Conservation (phyloP, 2,888 invertebrate genomes). For the Leptopterna dolabrata region DNA sequence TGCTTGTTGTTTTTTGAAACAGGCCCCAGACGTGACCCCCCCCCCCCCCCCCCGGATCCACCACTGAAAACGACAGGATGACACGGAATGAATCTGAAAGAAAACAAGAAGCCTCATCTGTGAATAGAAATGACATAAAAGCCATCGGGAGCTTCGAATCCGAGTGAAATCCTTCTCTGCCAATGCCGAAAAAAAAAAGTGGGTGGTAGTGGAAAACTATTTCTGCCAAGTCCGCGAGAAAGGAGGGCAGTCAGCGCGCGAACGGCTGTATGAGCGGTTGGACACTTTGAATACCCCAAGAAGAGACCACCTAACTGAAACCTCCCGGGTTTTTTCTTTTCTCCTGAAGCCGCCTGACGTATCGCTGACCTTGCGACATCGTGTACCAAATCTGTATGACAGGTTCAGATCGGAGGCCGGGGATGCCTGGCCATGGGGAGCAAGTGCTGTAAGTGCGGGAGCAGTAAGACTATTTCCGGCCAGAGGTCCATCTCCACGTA, state of each 20-base stretch:
- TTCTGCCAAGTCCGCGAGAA: slow-evolving; percentile 42
- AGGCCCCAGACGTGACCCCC: no score
- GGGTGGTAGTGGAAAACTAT: slow-evolving; percentile 38
- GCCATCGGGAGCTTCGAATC: not conserved
- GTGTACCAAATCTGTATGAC: not conserved
- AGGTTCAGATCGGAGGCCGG: not conserved
- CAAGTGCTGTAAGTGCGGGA: slow-evolving; percentile 72
- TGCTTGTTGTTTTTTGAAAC: no score
- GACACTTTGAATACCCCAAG: not conserved
- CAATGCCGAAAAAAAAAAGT: slow-evolving; percentile 43
- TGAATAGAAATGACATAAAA: slow-evolving; percentile 1
- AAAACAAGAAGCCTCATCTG: not conserved
- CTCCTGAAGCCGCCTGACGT: not conserved
- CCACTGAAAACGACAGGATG: no score
- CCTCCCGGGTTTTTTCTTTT: not conserved
- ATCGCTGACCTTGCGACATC: not conserved
- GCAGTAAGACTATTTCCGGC: slow-evolving; percentile 67
- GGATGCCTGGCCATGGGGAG: slow-evolving; percentile 69
- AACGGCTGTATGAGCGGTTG: slow-evolving; percentile 44
- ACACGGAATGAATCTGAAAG: no score
- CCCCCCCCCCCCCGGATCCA: no score
- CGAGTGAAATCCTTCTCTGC: not conserved
- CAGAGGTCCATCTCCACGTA: slow-evolving; percentile 63
- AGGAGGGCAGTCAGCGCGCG: slow-evolving; percentile 19
- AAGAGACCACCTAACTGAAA: no score